These are phyloP conservation scores for Amphiura filiformis DNA, from an alignment of 35 echinoderm and acorn worm species.

Conservation along the genomic window DNA sequence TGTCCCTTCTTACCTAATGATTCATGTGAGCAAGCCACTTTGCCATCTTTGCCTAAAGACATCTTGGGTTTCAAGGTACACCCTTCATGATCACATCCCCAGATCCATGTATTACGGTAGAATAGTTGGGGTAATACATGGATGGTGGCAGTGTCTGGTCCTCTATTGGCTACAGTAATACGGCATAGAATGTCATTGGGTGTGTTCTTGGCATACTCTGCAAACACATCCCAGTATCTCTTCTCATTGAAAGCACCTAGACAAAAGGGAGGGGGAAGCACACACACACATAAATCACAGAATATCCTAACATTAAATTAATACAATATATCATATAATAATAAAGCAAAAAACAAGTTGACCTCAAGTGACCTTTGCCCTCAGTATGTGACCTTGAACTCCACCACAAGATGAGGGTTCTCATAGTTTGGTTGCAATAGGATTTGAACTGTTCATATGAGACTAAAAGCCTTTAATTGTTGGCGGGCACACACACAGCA, in stretches of 20 bases:
- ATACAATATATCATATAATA: too few relatives aligned
- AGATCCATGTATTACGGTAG: conserved; percentile 98
- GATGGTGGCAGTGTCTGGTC: conserved; percentile 91
- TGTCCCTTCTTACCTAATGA: conserved; percentile 55
- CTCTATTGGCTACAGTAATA: conserved; percentile 86
- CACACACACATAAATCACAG: too few relatives aligned
- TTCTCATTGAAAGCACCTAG: conserved; percentile 89
- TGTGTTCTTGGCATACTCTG: conserved; percentile 94
- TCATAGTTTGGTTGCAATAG: too few relatives aligned
- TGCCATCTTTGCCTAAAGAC: conserved; percentile 74
- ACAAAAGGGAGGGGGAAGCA: too few relatives aligned
- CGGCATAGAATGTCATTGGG: conserved; percentile 90
- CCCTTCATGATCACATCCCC: conserved; percentile 94
- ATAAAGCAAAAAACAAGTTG: too few relatives aligned
- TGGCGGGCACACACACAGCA: too few relatives aligned
- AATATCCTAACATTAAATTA: too few relatives aligned
- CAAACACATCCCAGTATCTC: conserved; percentile 93
- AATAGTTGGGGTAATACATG: conserved; percentile 87
- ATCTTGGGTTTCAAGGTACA: conserved; percentile 95
- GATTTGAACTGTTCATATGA: too few relatives aligned
- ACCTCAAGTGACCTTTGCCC: too few relatives aligned
- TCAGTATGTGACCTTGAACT: too few relatives aligned
- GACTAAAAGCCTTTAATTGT: too few relatives aligned
- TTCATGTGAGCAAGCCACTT: conserved; percentile 66
- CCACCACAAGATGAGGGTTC: too few relatives aligned